Percentiles rank a stretch among this genome's conserved stretches.
Conservation (phyloP, 2,113 vertebrate genomes). For the Craseonycteris thonglongyai region DNA sequence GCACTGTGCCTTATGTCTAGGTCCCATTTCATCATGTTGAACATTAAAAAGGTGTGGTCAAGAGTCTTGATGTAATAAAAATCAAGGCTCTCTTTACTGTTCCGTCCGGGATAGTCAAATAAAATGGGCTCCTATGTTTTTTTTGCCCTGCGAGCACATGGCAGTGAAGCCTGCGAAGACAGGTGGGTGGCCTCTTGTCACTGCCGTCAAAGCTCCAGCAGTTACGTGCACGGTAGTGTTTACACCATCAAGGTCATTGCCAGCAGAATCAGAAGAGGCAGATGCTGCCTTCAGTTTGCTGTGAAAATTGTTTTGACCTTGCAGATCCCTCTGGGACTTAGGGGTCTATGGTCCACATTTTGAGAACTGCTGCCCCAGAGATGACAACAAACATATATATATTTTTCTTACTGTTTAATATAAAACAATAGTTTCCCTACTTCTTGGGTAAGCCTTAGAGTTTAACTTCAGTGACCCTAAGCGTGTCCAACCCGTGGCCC, state of each 20-base stretch:
- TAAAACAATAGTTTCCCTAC: background rate
- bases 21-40: background rate
- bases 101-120: background rate
- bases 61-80: background rate
- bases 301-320: background rate
- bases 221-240: background rate
- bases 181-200: background rate
- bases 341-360: background rate
- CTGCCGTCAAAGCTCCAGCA: rapidly evolving
- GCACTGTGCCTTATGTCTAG: background rate
- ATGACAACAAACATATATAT: background rate
- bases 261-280: background rate
- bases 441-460: background rate
- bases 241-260: background rate
- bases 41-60: background rate
- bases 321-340: background rate
- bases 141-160: rapidly evolving
- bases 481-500: too few species aligned
- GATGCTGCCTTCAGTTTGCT: background rate
- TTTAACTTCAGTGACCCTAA: too few species aligned
- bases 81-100: background rate
- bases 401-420: background rate
- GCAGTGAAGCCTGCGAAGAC: rapidly evolving
- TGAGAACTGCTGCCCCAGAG: background rate
- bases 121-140: background rate